Conservation (phyloP, 2,797 vertebrate species). For the Halcyon smyrnensis region DNA sequence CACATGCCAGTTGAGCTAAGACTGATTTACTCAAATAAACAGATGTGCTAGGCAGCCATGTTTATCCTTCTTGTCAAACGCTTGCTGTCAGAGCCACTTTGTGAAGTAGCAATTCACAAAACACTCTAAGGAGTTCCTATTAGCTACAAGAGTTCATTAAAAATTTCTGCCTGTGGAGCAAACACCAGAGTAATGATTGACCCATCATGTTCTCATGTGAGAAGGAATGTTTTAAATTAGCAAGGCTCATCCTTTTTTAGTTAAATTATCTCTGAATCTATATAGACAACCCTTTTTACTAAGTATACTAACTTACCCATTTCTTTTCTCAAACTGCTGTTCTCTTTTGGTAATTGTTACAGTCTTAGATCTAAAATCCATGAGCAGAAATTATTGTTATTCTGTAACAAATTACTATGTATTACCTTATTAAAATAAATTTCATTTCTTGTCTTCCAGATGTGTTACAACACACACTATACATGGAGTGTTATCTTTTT, state of each 20-base stretch:
- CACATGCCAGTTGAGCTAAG: conserved; percentile 53
- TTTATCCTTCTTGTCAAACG: conserved; percentile 67
- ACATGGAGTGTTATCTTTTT: neutral
- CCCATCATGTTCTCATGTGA: conserved; percentile 48
- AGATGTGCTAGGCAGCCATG: conserved; percentile 63
- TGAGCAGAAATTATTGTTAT: neutral
- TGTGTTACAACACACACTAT: neutral
- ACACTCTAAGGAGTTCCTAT: conserved; percentile 65
- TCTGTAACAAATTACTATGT: neutral
- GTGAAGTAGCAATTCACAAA: conserved; percentile 60
- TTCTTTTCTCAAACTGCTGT: neutral
- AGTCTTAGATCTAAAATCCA: conserved; percentile 5
- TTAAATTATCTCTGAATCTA: conserved; percentile 28
- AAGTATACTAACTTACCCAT: neutral
- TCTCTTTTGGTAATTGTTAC: neutral
- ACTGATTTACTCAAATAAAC: conserved; percentile 57
- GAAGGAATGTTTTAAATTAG: conserved; percentile 50
- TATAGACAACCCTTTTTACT: neutral
- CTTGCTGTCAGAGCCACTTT: conserved; percentile 62
- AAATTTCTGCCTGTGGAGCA: conserved; percentile 57
- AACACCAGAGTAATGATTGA: conserved; percentile 64
- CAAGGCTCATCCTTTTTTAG: neutral
- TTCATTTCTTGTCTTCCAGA: neutral
- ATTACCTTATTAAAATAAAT: neutral
- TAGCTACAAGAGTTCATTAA: conserved; percentile 68